Conservation (phyloP, 2,797 vertebrate species). For the Oophaga sylvatica region DNA sequence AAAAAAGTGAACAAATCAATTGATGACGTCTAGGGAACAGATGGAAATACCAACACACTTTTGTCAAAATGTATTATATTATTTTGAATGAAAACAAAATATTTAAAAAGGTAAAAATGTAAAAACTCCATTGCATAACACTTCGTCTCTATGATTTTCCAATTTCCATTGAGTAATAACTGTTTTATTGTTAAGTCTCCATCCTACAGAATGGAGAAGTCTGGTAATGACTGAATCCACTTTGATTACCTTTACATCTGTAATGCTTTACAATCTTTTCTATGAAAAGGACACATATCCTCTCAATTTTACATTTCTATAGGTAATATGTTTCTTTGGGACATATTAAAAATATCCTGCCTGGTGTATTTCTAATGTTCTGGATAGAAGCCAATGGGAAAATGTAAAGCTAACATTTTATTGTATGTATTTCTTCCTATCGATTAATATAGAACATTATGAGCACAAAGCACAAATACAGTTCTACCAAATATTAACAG, state of each 20-base stretch:
- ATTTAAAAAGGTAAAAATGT: too few relatives aligned
- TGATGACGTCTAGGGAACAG: not conserved
- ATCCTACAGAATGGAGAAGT: not conserved
- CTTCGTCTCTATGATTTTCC: not conserved
- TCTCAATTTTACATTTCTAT: slow-evolving; percentile 11
- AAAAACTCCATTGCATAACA: not conserved
- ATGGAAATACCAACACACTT: not conserved
- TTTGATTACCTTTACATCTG: slow-evolving; percentile 41
- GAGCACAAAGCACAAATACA: not conserved
- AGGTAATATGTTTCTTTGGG: slow-evolving; percentile 31
- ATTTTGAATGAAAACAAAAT: too few relatives aligned
- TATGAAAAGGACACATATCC: slow-evolving; percentile 30
- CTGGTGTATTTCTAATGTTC: slow-evolving; percentile 8
- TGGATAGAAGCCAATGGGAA: slow-evolving; percentile 33
- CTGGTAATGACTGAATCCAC: not conserved
- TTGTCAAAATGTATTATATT: too few relatives aligned
- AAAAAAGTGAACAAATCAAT: not conserved
- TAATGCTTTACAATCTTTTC: slow-evolving; percentile 22
- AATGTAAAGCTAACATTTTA: slow-evolving; percentile 16
- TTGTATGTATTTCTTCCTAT: slow-evolving; percentile 9
- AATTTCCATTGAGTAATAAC: not conserved
- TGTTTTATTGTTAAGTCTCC: not conserved
- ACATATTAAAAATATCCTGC: slow-evolving; percentile 43
- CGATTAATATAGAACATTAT: not conserved
- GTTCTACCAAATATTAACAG: not conserved